Percentiles rank a stretch among this genome's conserved stretches.
Conservation (phyloP, 1,140 invertebrate species). For the Ephestia elutella region DNA sequence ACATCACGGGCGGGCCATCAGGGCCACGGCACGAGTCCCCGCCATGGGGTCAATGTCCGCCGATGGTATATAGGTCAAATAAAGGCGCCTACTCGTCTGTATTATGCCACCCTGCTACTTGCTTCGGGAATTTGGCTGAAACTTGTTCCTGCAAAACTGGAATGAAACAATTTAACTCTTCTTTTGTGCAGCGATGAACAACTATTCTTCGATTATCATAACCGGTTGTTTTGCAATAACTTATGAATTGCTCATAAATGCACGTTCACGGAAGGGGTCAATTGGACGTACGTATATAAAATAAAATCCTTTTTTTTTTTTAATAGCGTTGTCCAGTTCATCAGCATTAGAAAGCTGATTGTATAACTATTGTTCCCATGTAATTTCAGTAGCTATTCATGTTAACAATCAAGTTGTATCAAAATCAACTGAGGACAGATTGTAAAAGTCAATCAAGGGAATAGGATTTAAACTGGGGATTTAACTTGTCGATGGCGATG, state of each 20-base stretch:
- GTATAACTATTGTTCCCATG: neutral
- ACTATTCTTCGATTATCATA: slow-evolving; percentile 21
- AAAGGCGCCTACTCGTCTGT: slow-evolving; percentile 63
- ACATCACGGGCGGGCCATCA: neutral
- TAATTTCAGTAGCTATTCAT: slow-evolving; percentile 8
- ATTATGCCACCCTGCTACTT: slow-evolving; percentile 44
- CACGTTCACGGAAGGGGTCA: slow-evolving; percentile 40
- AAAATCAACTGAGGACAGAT: no score
- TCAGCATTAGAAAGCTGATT: slow-evolving; percentile 30
- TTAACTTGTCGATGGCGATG: no score
- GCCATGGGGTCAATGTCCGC: slow-evolving; percentile 57
- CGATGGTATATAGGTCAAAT: slow-evolving; percentile 63
- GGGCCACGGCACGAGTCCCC: slow-evolving; percentile 32
- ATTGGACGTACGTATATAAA: slow-evolving; percentile 29
- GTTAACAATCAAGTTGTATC: slow-evolving; percentile 17
- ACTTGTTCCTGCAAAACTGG: slow-evolving; percentile 37
- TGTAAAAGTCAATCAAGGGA: no score
- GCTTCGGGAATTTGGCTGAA: slow-evolving; percentile 38
- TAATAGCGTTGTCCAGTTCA: slow-evolving; percentile 7
- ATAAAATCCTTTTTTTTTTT: neutral
- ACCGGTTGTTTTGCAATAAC: slow-evolving; percentile 36
- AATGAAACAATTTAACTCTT: slow-evolving; percentile 30
- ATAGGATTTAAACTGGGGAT: no score
- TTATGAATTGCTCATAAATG: slow-evolving; percentile 26
- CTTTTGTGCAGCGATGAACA: slow-evolving; percentile 31